Conservation (phyloP, 2,797 vertebrate genomes). For the Poecilia wingei region DNA sequence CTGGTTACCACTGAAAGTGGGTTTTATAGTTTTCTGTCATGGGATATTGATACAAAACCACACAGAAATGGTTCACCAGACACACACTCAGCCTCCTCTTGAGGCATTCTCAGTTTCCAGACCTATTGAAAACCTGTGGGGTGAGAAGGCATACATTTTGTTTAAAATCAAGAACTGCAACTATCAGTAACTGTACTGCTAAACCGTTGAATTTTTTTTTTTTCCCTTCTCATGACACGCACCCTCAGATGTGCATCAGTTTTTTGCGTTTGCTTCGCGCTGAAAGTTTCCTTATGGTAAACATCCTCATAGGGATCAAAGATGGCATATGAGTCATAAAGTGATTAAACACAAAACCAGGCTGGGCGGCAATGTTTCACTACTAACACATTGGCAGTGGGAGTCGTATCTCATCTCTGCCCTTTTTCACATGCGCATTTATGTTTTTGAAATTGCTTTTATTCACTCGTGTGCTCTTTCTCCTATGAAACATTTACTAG, state of each 20-base stretch:
- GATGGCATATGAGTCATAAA: constrained; percentile 37
- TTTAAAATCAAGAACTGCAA: not conserved
- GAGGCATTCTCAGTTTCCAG: not conserved
- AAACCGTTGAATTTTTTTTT: not conserved
- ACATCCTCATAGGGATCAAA: constrained; percentile 11
- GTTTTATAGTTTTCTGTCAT: not conserved
- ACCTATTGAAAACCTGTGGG: not conserved
- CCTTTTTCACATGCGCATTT: constrained; percentile 21
- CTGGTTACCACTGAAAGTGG: not conserved
- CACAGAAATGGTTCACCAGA: not conserved
- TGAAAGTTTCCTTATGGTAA: constrained; percentile 6
- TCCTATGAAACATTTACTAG: constrained; percentile 16
- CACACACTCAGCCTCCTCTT: not conserved
- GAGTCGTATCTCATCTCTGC: constrained; percentile 25
- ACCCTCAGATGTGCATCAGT: not conserved
- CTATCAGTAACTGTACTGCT: not conserved
- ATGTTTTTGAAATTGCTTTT: constrained; percentile 16
- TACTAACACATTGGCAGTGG: constrained; percentile 11
- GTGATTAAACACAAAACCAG: constrained; percentile 23
- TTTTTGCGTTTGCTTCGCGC: not conserved
- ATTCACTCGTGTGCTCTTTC: not conserved
- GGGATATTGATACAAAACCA: not conserved
- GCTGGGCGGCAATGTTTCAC: constrained; percentile 11
- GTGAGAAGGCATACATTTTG: not conserved
- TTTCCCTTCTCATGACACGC: not conserved